Percentiles rank a stretch among this genome's conserved stretches.
These are phyloP conservation scores for Himalopsyche anomala DNA, from an alignment of 2,888 invertebrate species.

Conservation along the genomic window DNA sequence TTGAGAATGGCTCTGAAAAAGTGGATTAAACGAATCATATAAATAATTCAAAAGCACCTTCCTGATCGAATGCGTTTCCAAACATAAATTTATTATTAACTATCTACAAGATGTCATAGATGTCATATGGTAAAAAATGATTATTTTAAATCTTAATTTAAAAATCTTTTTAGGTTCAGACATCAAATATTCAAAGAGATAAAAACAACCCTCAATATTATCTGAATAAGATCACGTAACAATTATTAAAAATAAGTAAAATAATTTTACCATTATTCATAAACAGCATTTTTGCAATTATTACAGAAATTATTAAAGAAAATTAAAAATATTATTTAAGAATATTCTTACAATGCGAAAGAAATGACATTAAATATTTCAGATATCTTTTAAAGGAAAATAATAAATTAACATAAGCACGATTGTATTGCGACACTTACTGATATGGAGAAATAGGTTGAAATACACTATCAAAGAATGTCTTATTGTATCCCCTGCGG, in stretches of 20 bases:
- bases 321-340: not conserved
- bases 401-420: too few species aligned
- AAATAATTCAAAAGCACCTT: too few species aligned
- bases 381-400: too few species aligned
- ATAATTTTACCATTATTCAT: slow-evolving; percentile 3
- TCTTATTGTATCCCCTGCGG: too few species aligned
- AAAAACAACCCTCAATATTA: not conserved
- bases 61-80: too few species aligned
- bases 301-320: not conserved
- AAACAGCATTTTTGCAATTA: slow-evolving; percentile 23
- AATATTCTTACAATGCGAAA: slow-evolving; percentile 29
- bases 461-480: too few species aligned
- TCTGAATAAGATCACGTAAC: slow-evolving; percentile 13
- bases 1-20: not conserved
- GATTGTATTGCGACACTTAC: too few species aligned
- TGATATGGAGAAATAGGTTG: too few species aligned
- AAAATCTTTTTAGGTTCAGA: not conserved
- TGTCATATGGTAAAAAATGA: slow-evolving; percentile 28
- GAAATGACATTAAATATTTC: not conserved
- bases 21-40: not conserved
- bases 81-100: not conserved
- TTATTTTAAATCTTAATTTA: not conserved
- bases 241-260: slow-evolving; percentile 31
- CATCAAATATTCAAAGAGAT: not conserved
- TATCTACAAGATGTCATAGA: slow-evolving; percentile 36